Evolutionary conservation across 2,113 vertebrate species (phyloP).

Genomic region (Prionailurus bengalensis): DNA sequence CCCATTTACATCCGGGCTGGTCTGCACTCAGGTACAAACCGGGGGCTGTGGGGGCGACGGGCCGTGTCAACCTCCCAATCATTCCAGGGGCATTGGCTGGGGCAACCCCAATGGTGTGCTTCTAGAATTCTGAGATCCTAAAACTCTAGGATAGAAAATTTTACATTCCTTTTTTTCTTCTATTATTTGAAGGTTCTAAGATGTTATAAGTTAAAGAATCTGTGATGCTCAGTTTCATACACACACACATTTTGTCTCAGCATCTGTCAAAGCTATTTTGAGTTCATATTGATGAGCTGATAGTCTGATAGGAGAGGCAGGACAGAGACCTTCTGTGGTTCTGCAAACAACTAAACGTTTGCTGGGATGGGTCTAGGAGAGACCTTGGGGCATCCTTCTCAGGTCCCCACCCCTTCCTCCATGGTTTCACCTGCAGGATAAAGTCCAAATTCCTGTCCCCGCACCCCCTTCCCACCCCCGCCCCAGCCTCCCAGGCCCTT

Average conservation of each 20-base stretch:
- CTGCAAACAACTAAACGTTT: neutral
- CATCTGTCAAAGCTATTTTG: neutral
- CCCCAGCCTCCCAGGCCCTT: neutral
- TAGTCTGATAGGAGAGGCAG: neutral
- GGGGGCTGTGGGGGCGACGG: fast-evolving
- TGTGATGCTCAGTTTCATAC: neutral
- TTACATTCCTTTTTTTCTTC: neutral
- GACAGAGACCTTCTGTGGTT: neutral
- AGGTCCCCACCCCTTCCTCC: neutral
- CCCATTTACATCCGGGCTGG: constrained; percentile 93
- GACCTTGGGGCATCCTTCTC: neutral
- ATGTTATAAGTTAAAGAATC: neutral
- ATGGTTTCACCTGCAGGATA: neutral
- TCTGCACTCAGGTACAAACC: constrained; percentile 92
- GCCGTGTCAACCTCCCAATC: neutral
- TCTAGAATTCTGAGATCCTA: neutral
- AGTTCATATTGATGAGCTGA: neutral
- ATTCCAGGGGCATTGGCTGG: neutral
- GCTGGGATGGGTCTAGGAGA: neutral
- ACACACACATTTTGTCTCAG: neutral
- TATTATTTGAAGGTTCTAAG: neutral
- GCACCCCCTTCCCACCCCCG: fast-evolving
- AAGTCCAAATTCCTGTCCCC: neutral
- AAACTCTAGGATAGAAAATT: neutral
- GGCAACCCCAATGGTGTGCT: fast-evolving